These are phyloP conservation scores for Chlorops oryzae DNA, from an alignment of 1,140 invertebrate species.

Conservation along the genomic window DNA sequence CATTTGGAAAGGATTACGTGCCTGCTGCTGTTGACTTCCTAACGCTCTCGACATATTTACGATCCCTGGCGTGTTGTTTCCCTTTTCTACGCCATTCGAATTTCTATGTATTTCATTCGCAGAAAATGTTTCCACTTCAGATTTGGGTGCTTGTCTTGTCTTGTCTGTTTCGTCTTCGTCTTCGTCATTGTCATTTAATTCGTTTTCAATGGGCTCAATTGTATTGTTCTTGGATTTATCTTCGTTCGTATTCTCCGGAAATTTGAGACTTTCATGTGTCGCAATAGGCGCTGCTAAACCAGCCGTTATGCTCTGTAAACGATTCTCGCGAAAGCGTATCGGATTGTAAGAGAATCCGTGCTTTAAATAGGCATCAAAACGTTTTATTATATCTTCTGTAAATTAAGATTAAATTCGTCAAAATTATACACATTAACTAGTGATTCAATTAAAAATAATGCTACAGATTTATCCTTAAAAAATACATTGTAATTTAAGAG, in stretches of 20 bases:
- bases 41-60: neutral
- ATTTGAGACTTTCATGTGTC: conserved; percentile 26
- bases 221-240: too few species aligned
- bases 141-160: conserved; percentile 26
- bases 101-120: conserved; percentile 29
- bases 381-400: conserved; percentile 41
- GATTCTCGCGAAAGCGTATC: neutral
- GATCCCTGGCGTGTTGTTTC: neutral
- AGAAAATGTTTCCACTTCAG: conserved; percentile 40
- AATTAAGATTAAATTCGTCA: too few species aligned
- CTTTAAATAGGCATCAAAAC: conserved; percentile 37
- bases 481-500: too few species aligned
- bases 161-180: conserved; percentile 20
- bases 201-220: too few species aligned
- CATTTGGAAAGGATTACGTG: conserved; percentile 29
- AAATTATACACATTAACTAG: too few species aligned
- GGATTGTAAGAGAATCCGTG: conserved; percentile 11
- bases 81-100: neutral
- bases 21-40: conserved; percentile 13
- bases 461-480: too few species aligned
- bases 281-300: neutral
- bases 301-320: conserved; percentile 4
- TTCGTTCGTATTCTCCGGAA: conserved; percentile 16
- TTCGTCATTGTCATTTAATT: neutral
- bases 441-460: too few species aligned